Conservation (phyloP, 1,140 invertebrate genomes). For the Helicoverpa zea region DNA sequence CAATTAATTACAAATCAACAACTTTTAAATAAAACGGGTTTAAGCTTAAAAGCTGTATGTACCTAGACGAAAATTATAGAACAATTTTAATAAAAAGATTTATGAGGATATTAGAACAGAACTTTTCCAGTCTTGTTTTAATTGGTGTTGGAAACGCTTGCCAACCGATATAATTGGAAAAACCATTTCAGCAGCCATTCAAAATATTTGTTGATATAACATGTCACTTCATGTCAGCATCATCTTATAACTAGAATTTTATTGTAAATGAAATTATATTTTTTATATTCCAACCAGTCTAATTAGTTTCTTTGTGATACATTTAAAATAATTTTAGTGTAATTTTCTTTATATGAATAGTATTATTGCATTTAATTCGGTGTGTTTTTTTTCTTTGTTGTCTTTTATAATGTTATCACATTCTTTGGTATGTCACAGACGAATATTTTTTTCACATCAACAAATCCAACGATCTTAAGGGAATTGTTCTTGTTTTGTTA, state of each 20-base stretch:
- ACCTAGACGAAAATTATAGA: neutral
- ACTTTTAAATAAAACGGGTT: neutral
- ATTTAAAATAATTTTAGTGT: neutral
- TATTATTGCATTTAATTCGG: neutral
- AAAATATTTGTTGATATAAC: no score
- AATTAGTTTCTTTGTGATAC: neutral
- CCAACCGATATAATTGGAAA: no score
- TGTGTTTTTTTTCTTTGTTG: neutral
- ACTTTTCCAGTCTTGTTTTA: neutral
- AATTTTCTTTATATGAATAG: neutral
- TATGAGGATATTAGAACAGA: neutral
- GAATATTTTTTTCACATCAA: neutral
- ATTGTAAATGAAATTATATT: neutral
- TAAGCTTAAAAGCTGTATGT: neutral
- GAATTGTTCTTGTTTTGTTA: neutral
- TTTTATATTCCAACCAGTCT: neutral
- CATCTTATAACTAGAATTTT: no score
- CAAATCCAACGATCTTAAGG: neutral
- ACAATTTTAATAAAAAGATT: neutral
- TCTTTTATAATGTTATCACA: conserved; percentile 9
- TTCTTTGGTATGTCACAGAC: conserved; percentile 17
- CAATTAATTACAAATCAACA: neutral
- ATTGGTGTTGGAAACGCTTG: neutral
- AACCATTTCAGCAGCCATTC: no score
- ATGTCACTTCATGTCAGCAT: no score